These are phyloP conservation scores for Theonella swinhoei DNA, from an alignment of 37 sponge, comb jelly and placozoan species.

Conservation along the genomic window DNA sequence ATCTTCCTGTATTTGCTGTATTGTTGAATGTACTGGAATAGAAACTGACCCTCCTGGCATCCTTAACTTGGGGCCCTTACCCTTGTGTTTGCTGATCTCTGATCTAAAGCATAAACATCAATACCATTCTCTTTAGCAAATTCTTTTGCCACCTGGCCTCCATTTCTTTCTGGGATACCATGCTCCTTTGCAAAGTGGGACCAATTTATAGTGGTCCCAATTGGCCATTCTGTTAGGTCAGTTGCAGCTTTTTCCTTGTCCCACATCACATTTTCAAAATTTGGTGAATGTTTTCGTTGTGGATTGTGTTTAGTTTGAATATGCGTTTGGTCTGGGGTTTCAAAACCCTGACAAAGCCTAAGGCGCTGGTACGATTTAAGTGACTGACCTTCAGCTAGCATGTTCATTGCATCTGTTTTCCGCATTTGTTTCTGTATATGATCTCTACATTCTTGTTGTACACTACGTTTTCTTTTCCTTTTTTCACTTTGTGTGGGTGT, in stretches of 20 bases:
- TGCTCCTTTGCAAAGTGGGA: constrained; percentile 29
- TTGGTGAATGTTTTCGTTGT: constrained; percentile 2
- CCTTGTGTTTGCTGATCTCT: background rate
- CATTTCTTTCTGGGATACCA: constrained; percentile 26
- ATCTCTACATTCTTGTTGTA: background rate
- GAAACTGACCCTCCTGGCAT: constrained; percentile 6
- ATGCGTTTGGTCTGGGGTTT: background rate
- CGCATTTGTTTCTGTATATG: background rate
- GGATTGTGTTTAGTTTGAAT: background rate
- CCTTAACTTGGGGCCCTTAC: background rate
- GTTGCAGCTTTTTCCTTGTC: constrained; percentile 19
- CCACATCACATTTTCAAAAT: constrained; percentile 26
- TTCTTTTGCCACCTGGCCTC: constrained; percentile 25
- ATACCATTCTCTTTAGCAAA: constrained; percentile 5
- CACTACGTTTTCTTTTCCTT: background rate
- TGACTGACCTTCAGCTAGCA: background rate
- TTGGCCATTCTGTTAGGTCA: constrained; percentile 8
- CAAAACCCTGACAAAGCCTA: background rate
- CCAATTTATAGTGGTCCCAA: constrained; percentile 28
- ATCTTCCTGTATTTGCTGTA: background rate
- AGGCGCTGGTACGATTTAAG: background rate
- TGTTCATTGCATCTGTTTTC: background rate
- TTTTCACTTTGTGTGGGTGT: background rate
- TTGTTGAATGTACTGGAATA: constrained; percentile 15
- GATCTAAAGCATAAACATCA: constrained; percentile 4